Base-by-base conservation (phyloP, 2,113 vertebrate species). In the Rhynchopsitta pachyrhyncha region DNA sequence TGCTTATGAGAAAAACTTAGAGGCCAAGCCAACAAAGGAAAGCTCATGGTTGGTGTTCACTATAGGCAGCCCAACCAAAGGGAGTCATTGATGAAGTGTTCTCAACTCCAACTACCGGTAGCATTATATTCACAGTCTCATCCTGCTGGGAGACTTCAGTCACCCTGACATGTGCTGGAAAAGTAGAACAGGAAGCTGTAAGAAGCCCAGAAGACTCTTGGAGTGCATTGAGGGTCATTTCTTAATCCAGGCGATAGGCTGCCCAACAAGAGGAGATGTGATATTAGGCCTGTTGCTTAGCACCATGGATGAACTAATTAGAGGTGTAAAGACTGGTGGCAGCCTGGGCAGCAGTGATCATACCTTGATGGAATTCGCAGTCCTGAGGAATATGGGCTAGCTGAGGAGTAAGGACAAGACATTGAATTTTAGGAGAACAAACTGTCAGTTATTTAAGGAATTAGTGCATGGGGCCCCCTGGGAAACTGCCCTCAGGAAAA, bases 251-350 rank as follows among this genome's bases (percentile, higher is more conserved):
- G 13, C 68, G 6, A 29, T 6, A 68, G 16, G 25, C 6, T 64
- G 6, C 2, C 17, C 2, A 11, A 23, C 2, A 3, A 49, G 8
- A 73, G 23, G 27, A 52, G 18, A 35, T 33, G 2, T 7, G 2
- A 49, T 41, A 23, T 35, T 35, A 50, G n/a, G 39, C 13, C 7
- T 10, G 7, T 20, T 78, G 4, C 11, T 59, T 73, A 10, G 44
- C 16, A 69, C 25, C 4, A 35, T 1, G 0, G 17, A 44, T 59
- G 57, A 67, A 42, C 10, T 29, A 59, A n/a, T 59, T 42, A 10
- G 6, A 55, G 8, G 29, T 29, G 1, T 7, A 42, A 67, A 82
- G 16, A 39, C 3, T 52, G 33, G 27, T 27, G n/a, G 27, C 23
- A 79, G 13, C 16, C 25, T 22, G 13, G 25, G 31, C 29, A 73